Conservation (phyloP, 2,888 invertebrate genomes). For the Odontomyia ornata region DNA sequence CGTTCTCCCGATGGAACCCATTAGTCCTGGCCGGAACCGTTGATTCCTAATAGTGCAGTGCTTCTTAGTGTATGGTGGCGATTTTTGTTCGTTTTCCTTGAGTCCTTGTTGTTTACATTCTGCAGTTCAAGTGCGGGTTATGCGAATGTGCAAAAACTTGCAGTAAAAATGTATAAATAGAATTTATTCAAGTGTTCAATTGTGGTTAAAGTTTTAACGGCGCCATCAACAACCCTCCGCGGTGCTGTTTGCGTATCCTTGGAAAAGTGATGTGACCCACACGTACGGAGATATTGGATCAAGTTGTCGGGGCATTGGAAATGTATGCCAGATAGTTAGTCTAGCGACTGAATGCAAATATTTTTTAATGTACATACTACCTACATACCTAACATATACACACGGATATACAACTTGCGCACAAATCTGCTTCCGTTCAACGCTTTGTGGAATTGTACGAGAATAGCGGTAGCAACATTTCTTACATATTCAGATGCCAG, state of each 20-base stretch:
- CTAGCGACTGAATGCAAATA: constrained; percentile 2
- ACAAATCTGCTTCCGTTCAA: background rate
- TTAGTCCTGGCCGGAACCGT: constrained; percentile 18
- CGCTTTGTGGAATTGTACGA: constrained; percentile 20
- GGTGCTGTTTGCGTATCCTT: background rate
- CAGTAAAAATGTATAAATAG: background rate
- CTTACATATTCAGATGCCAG: background rate
- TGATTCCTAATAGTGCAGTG: constrained; percentile 15
- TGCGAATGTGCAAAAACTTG: background rate
- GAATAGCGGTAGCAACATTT: background rate
- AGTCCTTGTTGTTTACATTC: constrained; percentile 24
- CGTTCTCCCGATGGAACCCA: background rate
- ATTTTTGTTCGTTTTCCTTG: background rate
- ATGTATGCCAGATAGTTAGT: background rate
- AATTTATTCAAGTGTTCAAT: background rate
- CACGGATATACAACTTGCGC: constrained; percentile 19
- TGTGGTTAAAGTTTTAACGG: constrained; percentile 2
- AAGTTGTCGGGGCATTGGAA: background rate
- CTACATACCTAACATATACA: background rate
- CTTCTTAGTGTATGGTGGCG: constrained; percentile 5
- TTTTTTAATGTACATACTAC: constrained; percentile 14
- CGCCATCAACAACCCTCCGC: background rate
- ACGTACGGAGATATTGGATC: background rate
- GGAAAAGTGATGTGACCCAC: background rate
- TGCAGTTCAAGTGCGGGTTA: constrained; percentile 14